A percentile compares a stretch with the other conserved stretches of the same genome.
Conservation (phyloP, 2,113 vertebrate genomes). For the Trematocara zebra region DNA sequence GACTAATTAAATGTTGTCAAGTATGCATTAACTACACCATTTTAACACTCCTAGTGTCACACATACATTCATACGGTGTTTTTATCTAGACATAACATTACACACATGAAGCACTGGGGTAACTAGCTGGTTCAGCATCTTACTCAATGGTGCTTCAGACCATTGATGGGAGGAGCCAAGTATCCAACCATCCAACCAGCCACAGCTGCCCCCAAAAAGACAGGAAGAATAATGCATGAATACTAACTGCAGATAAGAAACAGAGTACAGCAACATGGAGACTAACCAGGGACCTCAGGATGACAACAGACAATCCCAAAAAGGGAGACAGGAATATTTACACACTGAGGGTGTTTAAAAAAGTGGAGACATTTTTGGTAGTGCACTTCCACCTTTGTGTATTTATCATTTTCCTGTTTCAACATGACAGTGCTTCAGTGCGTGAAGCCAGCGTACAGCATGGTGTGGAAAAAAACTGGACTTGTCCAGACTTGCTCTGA, state of each 20-base stretch:
- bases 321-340: not conserved
- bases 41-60: not conserved
- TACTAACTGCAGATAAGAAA: not conserved
- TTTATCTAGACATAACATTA: fast-evolving
- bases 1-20: not conserved
- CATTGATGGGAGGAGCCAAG: not conserved
- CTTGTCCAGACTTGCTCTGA: not conserved
- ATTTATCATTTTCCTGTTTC: not conserved
- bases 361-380: not conserved
- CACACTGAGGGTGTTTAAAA: not conserved
- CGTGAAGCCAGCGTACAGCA: not conserved
- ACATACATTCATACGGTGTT: not conserved
- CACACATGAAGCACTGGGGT: not conserved
- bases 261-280: not conserved
- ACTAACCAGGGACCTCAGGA: not conserved
- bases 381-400: not conserved
- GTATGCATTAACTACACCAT: not conserved
- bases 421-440: not conserved
- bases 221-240: not conserved
- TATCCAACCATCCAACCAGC: not conserved
- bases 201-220: not conserved
- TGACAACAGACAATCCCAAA: not conserved
- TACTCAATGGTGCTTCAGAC: not conserved
- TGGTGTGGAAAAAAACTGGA: not conserved
- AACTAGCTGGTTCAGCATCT: not conserved